These are phyloP conservation scores for Archegozetes longisetosus DNA, from an alignment of 1,140 invertebrate species.

Conservation along the genomic window DNA sequence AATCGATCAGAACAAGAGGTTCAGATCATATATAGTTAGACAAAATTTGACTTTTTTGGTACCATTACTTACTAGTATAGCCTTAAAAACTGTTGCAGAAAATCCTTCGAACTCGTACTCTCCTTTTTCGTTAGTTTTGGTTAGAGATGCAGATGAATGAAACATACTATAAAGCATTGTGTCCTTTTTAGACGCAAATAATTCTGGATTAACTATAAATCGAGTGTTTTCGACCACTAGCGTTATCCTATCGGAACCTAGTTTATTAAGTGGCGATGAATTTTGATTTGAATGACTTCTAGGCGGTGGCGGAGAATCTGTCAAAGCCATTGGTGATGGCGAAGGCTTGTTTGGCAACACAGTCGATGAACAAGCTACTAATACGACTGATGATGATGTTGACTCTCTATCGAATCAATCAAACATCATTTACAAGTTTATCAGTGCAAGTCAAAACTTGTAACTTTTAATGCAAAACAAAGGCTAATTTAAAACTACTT, in stretches of 20 bases:
- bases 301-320: neutral
- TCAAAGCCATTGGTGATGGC: neutral
- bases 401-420: too few relatives aligned
- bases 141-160: conserved; percentile 48
- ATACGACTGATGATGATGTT: neutral
- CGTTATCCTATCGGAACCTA: conserved; percentile 60
- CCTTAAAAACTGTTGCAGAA: conserved; percentile 81
- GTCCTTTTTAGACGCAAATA: conserved; percentile 78
- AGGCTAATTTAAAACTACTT: too few relatives aligned
- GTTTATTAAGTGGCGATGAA: conserved; percentile 8
- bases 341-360: neutral
- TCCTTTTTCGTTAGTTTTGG: conserved; percentile 80
- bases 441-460: too few relatives aligned
- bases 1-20: too few relatives aligned
- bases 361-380: neutral
- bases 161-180: conserved; percentile 95
- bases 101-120: conserved; percentile 97
- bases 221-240: conserved; percentile 84
- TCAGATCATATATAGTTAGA: too few relatives aligned
- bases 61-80: conserved; percentile 51
- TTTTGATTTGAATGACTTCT: conserved; percentile 21
- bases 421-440: too few relatives aligned
- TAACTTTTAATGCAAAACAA: too few relatives aligned
- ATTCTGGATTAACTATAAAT: conserved; percentile 73
- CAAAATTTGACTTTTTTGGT: neutral